Percentiles rank a stretch among this genome's conserved stretches.
These are phyloP conservation scores for Drosophila watanabei DNA, from an alignment of 1,140 invertebrate genomes.

Conservation along the genomic window DNA sequence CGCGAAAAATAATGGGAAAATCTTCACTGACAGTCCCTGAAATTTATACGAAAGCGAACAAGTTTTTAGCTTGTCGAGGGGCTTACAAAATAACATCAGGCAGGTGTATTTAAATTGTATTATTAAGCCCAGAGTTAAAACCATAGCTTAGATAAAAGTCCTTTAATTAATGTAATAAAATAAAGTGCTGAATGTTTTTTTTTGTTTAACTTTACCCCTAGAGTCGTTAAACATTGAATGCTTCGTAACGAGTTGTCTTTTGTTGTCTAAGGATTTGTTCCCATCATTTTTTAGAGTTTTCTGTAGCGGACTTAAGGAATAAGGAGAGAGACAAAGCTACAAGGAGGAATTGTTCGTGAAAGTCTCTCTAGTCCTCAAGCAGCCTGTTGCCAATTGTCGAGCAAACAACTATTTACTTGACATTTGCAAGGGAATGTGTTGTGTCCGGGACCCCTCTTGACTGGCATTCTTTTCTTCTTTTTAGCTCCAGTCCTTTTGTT, in stretches of 20 bases:
- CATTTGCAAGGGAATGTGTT: constrained; percentile 32
- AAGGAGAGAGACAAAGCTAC: constrained; percentile 2
- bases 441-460: constrained; percentile 42
- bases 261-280: background rate
- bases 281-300: background rate
- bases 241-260: background rate
- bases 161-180: too few species aligned
- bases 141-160: background rate
- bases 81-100: background rate
- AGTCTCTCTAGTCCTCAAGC: constrained; percentile 14
- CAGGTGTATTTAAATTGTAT: background rate
- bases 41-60: constrained; percentile 2
- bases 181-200: background rate
- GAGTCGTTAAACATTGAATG: constrained; percentile 9
- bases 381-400: constrained; percentile 75
- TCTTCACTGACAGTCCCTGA: constrained; percentile 28
- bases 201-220: background rate
- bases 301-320: constrained; percentile 5
- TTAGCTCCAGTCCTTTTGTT: constrained; percentile 36
- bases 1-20: constrained; percentile 6
- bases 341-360: constrained; percentile 28
- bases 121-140: background rate
- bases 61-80: constrained; percentile 7
- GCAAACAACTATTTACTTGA: constrained; percentile 69
- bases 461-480: constrained; percentile 60